These are phyloP conservation scores for Bostrychus sinensis DNA, from an alignment of 2,113 vertebrate genomes.

Conservation along the genomic window DNA sequence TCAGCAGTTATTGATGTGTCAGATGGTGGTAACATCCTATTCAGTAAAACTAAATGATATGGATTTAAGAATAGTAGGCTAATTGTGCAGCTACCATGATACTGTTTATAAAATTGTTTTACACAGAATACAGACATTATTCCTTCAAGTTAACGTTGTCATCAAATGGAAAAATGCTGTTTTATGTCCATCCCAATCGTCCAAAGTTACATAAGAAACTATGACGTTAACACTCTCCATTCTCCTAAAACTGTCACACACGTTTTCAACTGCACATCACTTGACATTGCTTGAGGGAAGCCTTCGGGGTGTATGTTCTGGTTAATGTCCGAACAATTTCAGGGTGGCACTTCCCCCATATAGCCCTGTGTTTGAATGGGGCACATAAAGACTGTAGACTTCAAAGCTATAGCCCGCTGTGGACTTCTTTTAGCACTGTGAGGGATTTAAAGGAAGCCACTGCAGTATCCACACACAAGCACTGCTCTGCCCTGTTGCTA, in stretches of 20 bases:
- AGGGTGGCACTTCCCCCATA: background rate
- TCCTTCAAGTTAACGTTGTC: too few relatives aligned
- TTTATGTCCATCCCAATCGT: too few relatives aligned
- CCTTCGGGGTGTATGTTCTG: background rate
- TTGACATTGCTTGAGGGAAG: background rate
- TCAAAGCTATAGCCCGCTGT: constrained; percentile 20
- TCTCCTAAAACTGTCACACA: background rate
- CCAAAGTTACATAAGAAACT: too few relatives aligned
- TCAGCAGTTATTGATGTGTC: too few relatives aligned
- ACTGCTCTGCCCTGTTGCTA: background rate
- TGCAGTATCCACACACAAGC: background rate
- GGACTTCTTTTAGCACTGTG: constrained; percentile 18
- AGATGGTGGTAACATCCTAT: too few relatives aligned
- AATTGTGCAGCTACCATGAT: too few relatives aligned
- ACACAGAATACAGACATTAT: too few relatives aligned
- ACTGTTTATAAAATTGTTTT: too few relatives aligned
- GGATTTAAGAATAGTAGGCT: too few relatives aligned
- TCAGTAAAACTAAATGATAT: too few relatives aligned
- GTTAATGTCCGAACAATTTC: background rate
- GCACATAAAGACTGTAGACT: constrained; percentile 29
- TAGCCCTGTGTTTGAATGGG: background rate
- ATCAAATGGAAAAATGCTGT: too few relatives aligned
- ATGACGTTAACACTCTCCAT: background rate
- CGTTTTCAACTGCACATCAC: background rate
- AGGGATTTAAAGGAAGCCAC: constrained; percentile 4